phyloP scores from a whole-genome alignment of 2,888 invertebrate genomes.

The Craniophora ligustri region DNA sequence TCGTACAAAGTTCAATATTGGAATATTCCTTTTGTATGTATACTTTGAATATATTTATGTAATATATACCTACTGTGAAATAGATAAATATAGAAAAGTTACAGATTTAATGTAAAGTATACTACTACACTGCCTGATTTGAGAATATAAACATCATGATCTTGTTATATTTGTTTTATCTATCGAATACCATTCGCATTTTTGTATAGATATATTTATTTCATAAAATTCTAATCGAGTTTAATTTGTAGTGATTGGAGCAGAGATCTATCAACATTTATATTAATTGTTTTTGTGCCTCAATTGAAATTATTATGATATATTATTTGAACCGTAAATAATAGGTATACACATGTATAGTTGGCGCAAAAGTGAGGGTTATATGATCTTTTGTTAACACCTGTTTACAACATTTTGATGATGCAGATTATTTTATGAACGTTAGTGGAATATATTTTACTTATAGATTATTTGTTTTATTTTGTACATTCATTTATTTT shows the following conservation, averaged over 20 bases:
- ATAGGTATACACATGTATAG: conserved; percentile 59
- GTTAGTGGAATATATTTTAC: conserved; percentile 84
- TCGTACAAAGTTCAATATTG: conserved; percentile 52
- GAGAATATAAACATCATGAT: too few relatives aligned
- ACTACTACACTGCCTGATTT: conserved; percentile 4
- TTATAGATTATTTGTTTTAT: conserved; percentile 66
- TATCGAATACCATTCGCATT: conserved; percentile 44
- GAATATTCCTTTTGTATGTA: conserved; percentile 36
- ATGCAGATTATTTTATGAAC: conserved; percentile 75
- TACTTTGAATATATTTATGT: conserved; percentile 40
- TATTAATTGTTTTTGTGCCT: conserved; percentile 54
- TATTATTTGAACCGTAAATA: conserved; percentile 30
- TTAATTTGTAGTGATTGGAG: conserved; percentile 58
- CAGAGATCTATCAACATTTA: conserved; percentile 61
- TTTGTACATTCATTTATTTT: conserved; percentile 18
- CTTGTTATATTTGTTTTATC: conserved; percentile 17
- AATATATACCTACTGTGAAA: too few relatives aligned
- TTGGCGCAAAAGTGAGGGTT: conserved; percentile 57
- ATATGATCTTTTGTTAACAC: conserved; percentile 60
- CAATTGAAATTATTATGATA: conserved; percentile 50
- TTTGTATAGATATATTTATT: conserved; percentile 49
- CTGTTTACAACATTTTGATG: conserved; percentile 65
- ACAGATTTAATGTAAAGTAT: conserved; percentile 11
- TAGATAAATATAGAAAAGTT: conserved; percentile 13
- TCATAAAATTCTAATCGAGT: conserved; percentile 29